Percentiles rank a stretch among this genome's conserved stretches.
phyloP scores from a whole-genome alignment of 1,140 invertebrate species.

The Diorhabda elongata region DNA sequence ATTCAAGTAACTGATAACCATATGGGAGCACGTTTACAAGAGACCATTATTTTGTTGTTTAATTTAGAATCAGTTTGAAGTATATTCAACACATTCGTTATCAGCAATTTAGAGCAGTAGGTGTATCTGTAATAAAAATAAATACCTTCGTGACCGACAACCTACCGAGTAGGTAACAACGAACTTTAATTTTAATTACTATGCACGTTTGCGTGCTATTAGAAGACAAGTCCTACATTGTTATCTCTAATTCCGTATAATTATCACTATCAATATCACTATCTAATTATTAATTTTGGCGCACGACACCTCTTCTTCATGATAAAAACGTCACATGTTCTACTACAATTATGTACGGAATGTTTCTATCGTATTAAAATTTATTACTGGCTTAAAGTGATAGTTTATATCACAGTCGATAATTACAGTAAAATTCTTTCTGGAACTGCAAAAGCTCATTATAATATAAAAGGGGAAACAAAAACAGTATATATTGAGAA shows the following conservation, averaged over 20 bases:
- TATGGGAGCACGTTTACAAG: no score
- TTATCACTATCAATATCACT: conserved; percentile 1
- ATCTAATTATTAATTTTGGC: neutral
- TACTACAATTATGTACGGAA: no score
- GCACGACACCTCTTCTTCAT: neutral
- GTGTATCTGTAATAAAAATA: neutral
- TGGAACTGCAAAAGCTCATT: no score
- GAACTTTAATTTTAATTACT: conserved; percentile 4
- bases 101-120: neutral
- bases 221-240: neutral
- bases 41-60: neutral
- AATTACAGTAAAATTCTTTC: no score
- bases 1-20: no score
- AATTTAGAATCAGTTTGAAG: neutral
- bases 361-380: no score
- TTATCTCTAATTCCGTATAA: neutral
- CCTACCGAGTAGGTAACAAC: neutral
- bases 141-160: neutral
- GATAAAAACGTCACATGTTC: neutral
- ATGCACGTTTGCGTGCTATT: neutral
- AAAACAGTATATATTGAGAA: no score
- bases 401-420: no score
- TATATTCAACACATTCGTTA: neutral
- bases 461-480: no score
- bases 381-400: no score